These are phyloP conservation scores for Orthosia incerta DNA, from an alignment of 2,888 invertebrate species.

Conservation along the genomic window DNA sequence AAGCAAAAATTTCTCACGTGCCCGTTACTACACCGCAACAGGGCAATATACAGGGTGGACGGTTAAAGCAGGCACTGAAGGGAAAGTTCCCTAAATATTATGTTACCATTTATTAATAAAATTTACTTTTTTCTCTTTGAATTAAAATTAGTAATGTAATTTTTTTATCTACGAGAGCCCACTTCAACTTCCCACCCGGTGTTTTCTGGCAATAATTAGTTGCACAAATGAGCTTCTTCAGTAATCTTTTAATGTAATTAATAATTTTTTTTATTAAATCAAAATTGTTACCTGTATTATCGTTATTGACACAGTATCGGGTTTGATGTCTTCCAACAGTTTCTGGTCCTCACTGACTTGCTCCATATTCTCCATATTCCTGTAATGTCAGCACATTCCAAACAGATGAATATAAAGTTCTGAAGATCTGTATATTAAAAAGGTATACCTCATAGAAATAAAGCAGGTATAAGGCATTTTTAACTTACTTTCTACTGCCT, in stretches of 20 bases:
- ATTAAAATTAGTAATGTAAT: too few relatives aligned
- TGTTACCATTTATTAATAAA: not conserved
- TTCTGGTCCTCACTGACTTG: slow-evolving; percentile 73
- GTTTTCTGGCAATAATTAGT: not conserved
- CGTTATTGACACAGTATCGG: slow-evolving; percentile 87
- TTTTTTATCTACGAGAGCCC: not conserved
- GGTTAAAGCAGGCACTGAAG: not conserved
- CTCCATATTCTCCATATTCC: slow-evolving; percentile 78
- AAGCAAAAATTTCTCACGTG: not conserved
- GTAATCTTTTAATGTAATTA: too few relatives aligned
- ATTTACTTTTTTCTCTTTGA: too few relatives aligned
- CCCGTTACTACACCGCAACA: not conserved
- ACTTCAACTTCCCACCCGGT: not conserved
- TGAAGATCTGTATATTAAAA: not conserved
- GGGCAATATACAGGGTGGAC: not conserved
- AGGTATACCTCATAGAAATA: not conserved
- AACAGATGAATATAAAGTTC: slow-evolving; percentile 55
- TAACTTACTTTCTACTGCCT: slow-evolving; percentile 86
- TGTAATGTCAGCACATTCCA: slow-evolving; percentile 62
- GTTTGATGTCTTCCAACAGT: slow-evolving; percentile 84
- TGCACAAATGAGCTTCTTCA: too few relatives aligned
- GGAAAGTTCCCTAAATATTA: not conserved
- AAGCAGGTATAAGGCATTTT: slow-evolving; percentile 14
- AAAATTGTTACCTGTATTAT: slow-evolving; percentile 82
- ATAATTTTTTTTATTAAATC: not conserved